Evolutionary conservation across 2,888 invertebrate genomes (phyloP).

Genomic region (Drosophila sordidula): DNA sequence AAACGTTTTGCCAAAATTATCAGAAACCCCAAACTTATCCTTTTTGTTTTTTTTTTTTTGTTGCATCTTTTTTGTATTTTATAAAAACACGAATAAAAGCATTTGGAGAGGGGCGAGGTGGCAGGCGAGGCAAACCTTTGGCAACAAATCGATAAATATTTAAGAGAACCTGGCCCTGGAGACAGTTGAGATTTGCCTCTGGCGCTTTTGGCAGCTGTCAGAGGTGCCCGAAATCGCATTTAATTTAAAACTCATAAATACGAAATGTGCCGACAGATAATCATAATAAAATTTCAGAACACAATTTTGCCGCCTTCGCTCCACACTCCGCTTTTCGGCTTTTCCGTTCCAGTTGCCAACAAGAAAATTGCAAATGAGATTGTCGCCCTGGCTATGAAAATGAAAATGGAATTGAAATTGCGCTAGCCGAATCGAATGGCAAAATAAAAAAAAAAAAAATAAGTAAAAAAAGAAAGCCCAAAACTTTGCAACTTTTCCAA

Average conservation of each 20-base stretch:
- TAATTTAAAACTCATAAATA: slow-evolving; percentile 82
- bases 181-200: slow-evolving; percentile 37
- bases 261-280: slow-evolving; percentile 71
- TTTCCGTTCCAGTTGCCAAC: slow-evolving; percentile 7
- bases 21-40: slow-evolving; percentile 51
- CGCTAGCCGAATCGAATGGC: slow-evolving; percentile 12
- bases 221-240: slow-evolving; percentile 69
- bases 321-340: no score
- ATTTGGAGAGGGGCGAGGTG: background rate
- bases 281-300: slow-evolving; percentile 70
- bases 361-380: slow-evolving; percentile 66
- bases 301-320: slow-evolving; percentile 35
- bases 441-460: background rate
- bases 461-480: background rate
- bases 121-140: slow-evolving; percentile 6
- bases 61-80: background rate
- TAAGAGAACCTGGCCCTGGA: slow-evolving; percentile 53
- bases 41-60: slow-evolving; percentile 53
- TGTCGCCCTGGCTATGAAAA: slow-evolving; percentile 37
- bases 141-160: slow-evolving; percentile 77
- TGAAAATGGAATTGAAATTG: slow-evolving; percentile 47
- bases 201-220: slow-evolving; percentile 30
- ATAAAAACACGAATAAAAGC: slow-evolving; percentile 28
- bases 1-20: slow-evolving; percentile 74
- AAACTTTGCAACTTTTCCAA: slow-evolving; percentile 12